Evolutionary conservation across 37 sponge, comb jelly and placozoan species (phyloP), one percentile per base, ranked within the genome.

Genomic region (Diacarnus erythraeanus): DNA sequence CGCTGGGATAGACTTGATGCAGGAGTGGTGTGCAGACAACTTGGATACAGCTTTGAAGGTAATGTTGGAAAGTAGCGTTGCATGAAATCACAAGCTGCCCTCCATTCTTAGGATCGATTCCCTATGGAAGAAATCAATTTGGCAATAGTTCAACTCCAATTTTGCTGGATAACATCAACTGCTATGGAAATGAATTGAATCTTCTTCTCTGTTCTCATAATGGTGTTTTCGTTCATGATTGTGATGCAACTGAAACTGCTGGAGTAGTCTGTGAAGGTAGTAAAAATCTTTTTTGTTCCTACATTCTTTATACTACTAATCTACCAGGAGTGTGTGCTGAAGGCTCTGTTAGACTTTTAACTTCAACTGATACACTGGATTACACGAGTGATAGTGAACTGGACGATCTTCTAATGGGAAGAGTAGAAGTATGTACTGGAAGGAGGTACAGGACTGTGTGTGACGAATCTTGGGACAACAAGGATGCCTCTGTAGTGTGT

Each of bases 401-500:
- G 26, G 26, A 26, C 22, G 80, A 54, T 38, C 57, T 47, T 30
- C 21, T 42, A 12, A 42, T 42, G 30, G 57, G 43, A n/a, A 44
- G 23, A 34, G 60, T 57, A 21, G 54, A 76, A 51, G 67, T 82
- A 12, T 82, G 83, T 43, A 31, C 5, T 8, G 66, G 33, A 17
- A 35, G 66, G 33, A 65, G 33, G 29, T 65, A 30, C 9, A 35
- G 66, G 2, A 65, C 33, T 60, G 73, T 81, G 30, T 81, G 81
- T 72, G 72, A 60, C 27, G 64, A 71, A 35, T 44, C 31, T n/a
- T 81, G 81, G 81, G 72, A 59, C 10, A 59, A 81, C 31, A n/a
- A 40, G 22, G 81, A 81, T 81, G 81, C 81, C 20, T 72, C 81
- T 61, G 73, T 81, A 17, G 73, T 72, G 44, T 81, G 81, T 61